Evolutionary conservation across 2,888 invertebrate genomes (phyloP).

Genomic region (Catocala sponsa): DNA sequence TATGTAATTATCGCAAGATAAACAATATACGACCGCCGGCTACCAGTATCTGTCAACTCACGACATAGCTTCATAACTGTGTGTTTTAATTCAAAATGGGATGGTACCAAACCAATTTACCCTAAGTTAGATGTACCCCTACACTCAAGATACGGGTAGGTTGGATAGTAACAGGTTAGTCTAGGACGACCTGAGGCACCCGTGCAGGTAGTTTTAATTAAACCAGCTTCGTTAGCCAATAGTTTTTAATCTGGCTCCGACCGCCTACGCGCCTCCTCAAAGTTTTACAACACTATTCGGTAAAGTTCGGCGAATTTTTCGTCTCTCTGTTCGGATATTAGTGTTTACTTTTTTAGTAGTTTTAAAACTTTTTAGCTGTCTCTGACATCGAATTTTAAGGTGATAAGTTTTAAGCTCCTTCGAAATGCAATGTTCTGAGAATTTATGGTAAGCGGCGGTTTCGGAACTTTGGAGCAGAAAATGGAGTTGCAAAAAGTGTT

Average conservation of each 20-base stretch:
- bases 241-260: constrained; percentile 64
- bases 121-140: neutral
- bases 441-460: constrained; percentile 16
- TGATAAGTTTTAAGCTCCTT: constrained; percentile 13
- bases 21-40: no score
- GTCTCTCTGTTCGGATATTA: constrained; percentile 29
- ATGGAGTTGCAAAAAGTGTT: constrained; percentile 15
- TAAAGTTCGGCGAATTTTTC: constrained; percentile 25
- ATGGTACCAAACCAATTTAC: no score
- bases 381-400: constrained; percentile 5
- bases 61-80: no score
- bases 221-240: constrained; percentile 61
- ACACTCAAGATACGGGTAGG: neutral
- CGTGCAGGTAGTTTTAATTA: constrained; percentile 62
- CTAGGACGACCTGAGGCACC: constrained; percentile 24
- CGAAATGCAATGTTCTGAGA: constrained; percentile 15
- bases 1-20: no score
- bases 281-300: constrained; percentile 35
- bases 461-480: constrained; percentile 11
- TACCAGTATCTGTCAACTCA: no score
- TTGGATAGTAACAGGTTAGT: constrained; percentile 2
- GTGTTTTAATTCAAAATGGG: no score
- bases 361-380: constrained; percentile 7
- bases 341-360: constrained; percentile 8
- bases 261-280: constrained; percentile 43